Evolutionary conservation across 2,113 vertebrate genomes (phyloP), one percentile per base, ranked within the genome.

Genomic region (Myiozetetes cayanensis): DNA sequence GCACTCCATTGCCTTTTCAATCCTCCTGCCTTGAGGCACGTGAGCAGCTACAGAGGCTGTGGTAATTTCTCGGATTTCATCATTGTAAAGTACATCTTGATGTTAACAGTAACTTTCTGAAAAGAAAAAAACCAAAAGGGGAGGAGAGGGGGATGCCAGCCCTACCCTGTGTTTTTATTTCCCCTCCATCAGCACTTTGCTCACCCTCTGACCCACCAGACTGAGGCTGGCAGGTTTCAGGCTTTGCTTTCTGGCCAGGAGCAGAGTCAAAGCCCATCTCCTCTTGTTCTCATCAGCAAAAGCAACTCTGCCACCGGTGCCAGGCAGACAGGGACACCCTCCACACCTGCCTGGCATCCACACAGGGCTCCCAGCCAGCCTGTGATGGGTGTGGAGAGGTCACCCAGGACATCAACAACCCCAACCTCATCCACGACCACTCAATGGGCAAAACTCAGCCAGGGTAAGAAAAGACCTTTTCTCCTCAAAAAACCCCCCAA

Each of bases 301-400:
- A 59, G 61, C 66, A 66, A 22, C 49, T 44, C 68, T 73, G 65
- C 39, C 10, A 3, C 43, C 41, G 47, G 41, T 5, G 24, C 43
- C 55, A 25, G 2, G 3, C 31, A 10, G n/a, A 6, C 43, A 30
- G 47, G 15, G 19, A 4, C 59, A 18, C 23, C 23, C n/a, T 33
- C 49, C 6, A 2, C 31, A 35, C 30, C 50, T 44, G 17, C 31
- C 76, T 30, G 23, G 35, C 41, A 68, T 8, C 41, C 58, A 11
- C 24, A 18, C 44, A 3, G 18, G 2, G 5, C 53, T 13, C 47
- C 22, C 30, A 15, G 23, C 27, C 66, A 74, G 66, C 30, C 49
- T 22, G 33, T 0, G 1, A 33, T 2, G 15, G 49, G 23, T 5
- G 4, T 1, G 0, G 16, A 24, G 30, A 55, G 41, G 7, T 47